phyloP scores from a whole-genome alignment of 2,797 vertebrate species.

The Thripadectes ignobilis region DNA sequence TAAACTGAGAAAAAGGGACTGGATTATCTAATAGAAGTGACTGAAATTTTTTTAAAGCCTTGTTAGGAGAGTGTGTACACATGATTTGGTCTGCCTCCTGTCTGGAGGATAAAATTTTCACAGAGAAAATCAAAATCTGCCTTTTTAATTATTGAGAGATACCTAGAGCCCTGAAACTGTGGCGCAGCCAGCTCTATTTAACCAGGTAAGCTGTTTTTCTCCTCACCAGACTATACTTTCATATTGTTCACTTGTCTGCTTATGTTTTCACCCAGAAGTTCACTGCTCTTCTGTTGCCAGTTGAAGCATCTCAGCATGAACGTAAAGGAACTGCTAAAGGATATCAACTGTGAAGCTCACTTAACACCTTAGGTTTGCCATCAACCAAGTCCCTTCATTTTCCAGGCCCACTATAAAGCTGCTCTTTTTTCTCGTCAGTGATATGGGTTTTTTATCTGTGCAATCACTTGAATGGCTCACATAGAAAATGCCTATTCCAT shows the following conservation, averaged over 20 bases:
- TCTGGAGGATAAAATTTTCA: neutral
- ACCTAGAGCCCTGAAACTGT: neutral
- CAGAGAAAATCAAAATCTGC: neutral
- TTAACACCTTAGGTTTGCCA: neutral
- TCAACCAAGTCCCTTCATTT: neutral
- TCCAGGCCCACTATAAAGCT: neutral
- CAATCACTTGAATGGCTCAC: neutral
- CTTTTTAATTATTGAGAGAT: neutral
- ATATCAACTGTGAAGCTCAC: neutral
- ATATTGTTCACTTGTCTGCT: neutral
- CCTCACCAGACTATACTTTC: neutral
- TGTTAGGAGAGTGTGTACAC: neutral
- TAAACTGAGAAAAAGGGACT: fast-evolving
- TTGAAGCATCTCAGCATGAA: neutral
- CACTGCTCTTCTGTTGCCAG: neutral
- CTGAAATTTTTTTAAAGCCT: neutral
- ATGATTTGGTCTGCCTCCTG: neutral
- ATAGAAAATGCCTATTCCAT: neutral
- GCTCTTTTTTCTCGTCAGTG: neutral
- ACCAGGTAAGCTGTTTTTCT: neutral
- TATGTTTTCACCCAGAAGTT: neutral
- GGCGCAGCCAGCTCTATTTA: neutral
- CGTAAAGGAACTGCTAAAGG: neutral
- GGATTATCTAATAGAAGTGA: neutral
- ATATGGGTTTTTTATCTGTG: neutral